Conservation (phyloP, 2,113 vertebrate species). For the Smithornis capensis region DNA sequence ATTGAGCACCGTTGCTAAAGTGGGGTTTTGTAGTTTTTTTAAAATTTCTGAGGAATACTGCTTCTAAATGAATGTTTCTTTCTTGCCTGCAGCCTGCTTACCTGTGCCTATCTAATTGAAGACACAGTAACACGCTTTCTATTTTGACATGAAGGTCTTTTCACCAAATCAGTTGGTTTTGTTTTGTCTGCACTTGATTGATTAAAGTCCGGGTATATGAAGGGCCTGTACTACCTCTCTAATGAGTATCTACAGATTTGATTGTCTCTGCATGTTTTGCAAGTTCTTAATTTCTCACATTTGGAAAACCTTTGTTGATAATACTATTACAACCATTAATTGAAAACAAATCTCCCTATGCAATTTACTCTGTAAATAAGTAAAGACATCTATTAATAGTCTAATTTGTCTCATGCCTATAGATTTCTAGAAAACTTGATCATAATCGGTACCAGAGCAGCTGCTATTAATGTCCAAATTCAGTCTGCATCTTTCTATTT, state of each 20-base stretch:
- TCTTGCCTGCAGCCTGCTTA: neutral
- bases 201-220: rapidly evolving
- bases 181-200: rapidly evolving
- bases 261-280: neutral
- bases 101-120: neutral
- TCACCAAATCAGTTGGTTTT: neutral
- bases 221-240: neutral
- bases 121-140: neutral
- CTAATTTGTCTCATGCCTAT: neutral
- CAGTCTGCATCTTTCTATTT: neutral
- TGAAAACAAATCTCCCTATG: neutral
- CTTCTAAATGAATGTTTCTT: rapidly evolving
- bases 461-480: neutral
- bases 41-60: neutral
- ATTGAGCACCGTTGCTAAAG: neutral
- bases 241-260: neutral
- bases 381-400: neutral
- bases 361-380: neutral
- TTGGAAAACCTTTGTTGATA: neutral
- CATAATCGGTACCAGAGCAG: neutral
- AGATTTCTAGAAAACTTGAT: neutral
- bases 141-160: neutral
- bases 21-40: neutral
- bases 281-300: neutral
- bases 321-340: neutral